These are phyloP conservation scores for Sphaerodactylus townsendi DNA, from an alignment of 2,113 vertebrate genomes.

Conservation along the genomic window DNA sequence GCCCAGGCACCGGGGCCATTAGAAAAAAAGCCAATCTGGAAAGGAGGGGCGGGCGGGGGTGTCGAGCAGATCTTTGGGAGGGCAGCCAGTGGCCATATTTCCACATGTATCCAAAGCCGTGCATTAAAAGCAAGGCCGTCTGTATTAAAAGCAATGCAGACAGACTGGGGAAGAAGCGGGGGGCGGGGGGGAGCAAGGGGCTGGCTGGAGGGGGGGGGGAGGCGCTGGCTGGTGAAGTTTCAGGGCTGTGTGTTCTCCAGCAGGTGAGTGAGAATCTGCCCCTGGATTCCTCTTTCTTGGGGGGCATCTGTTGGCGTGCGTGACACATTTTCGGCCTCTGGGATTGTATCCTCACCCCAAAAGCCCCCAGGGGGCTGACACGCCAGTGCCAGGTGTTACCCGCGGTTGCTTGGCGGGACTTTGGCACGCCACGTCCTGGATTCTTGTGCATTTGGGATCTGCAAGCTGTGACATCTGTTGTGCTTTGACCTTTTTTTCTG, in stretches of 20 bases:
- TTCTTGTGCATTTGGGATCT: neutral
- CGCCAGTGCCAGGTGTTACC: no score
- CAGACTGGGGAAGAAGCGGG: no score
- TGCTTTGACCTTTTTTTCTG: no score
- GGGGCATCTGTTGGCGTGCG: no score
- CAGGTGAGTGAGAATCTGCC: no score
- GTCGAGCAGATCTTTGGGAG: neutral
- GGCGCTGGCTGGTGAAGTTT: neutral
- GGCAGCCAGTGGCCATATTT: neutral
- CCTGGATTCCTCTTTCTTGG: neutral
- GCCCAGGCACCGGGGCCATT: neutral
- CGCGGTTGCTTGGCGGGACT: neutral
- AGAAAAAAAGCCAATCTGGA: neutral
- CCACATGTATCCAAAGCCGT: no score
- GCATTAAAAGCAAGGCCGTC: neutral
- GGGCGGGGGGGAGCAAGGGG: neutral
- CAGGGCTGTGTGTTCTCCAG: neutral
- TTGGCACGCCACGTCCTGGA: neutral
- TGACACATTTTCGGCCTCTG: neutral
- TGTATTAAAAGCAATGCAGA: neutral
- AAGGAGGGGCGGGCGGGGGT: neutral
- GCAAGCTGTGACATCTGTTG: neutral
- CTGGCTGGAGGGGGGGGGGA: neutral
- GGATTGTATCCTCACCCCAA: neutral
- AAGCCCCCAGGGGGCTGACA: neutral